Evolutionary conservation across 2,888 invertebrate species (phyloP).

Genomic region (Ophioninae sp.): DNA sequence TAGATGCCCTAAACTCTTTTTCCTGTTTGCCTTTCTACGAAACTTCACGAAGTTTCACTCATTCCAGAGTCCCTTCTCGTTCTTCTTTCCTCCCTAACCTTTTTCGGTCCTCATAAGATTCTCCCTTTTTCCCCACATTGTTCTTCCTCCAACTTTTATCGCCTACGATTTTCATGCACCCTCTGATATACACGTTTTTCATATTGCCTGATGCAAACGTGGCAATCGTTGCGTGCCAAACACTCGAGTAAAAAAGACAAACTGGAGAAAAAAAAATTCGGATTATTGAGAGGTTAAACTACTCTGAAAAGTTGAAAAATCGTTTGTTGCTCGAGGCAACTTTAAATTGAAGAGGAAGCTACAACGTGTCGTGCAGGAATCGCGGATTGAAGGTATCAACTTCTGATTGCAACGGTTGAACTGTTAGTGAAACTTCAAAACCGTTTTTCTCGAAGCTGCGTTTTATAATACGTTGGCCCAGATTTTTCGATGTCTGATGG

Average conservation of each 20-base stretch:
- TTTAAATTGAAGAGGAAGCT: too few species aligned
- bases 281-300: neutral
- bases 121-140: conserved; percentile 5
- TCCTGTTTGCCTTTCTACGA: conserved; percentile 7
- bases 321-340: too few species aligned
- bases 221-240: neutral
- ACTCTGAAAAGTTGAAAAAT: too few species aligned
- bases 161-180: conserved; percentile 20
- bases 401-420: too few species aligned
- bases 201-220: conserved; percentile 8
- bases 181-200: conserved; percentile 6
- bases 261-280: neutral
- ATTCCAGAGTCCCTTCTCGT: conserved; percentile 9
- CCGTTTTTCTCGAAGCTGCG: too few species aligned
- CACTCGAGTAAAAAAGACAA: neutral
- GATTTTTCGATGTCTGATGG: too few species aligned
- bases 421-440: too few species aligned
- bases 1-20: conserved; percentile 25
- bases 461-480: too few species aligned
- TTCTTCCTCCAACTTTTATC: conserved; percentile 28
- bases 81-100: conserved; percentile 28
- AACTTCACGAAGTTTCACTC: conserved; percentile 45
- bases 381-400: too few species aligned
- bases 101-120: conserved; percentile 9
- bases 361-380: too few species aligned